Base-by-base conservation (phyloP, 2,888 invertebrate species). In the Diadromus collaris region DNA sequence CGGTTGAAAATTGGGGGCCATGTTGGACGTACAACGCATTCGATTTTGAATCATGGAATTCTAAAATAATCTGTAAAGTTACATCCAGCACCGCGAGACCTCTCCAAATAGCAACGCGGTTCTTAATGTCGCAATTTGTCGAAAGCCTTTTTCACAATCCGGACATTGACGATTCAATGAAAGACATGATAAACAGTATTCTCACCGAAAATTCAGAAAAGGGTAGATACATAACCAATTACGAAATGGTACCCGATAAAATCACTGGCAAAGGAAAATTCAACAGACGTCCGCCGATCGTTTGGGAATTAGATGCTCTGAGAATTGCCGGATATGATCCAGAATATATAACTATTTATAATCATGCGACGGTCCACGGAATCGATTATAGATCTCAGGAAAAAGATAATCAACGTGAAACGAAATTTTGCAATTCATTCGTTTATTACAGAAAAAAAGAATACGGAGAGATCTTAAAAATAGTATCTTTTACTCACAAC, bases 41-140 rank as follows among this genome's bases (percentile, higher is more conserved):
- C 44, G 21, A 46, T 27, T 73, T 64, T 13, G 73, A 73, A 24
- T 73, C 73, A 29, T 54, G 54, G 34, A 65, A 73, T 56, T 32
- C 34, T 19, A 65, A 48, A 61, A 48, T 72, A 7, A 63, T 72
- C 2, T 19, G 63, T 21, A 72, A 72, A 24, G 21, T 71, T 6
- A 63, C 71, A 19, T 32, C 34, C 27, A 10, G 46, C 21, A 27
- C 63, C 27, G 24, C 27, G n/a, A 60, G 46, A 27, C 61, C 61
- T n/a, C 29, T 46, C 2, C 63, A 71, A 71, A 60, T 71, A 46
- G 60, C 41, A 5, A 38, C n/a, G 9, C 38, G 71, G 2, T 71
- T 60, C 13, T 61, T 60, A 2, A 24, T 71, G 34, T 2, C 46
- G 9, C 29, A 24, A 71, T 71, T 71, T 48, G 19, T 71, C 4